Evolutionary conservation across 2,888 invertebrate genomes (phyloP).

Genomic region (Ormyrus labotus): DNA sequence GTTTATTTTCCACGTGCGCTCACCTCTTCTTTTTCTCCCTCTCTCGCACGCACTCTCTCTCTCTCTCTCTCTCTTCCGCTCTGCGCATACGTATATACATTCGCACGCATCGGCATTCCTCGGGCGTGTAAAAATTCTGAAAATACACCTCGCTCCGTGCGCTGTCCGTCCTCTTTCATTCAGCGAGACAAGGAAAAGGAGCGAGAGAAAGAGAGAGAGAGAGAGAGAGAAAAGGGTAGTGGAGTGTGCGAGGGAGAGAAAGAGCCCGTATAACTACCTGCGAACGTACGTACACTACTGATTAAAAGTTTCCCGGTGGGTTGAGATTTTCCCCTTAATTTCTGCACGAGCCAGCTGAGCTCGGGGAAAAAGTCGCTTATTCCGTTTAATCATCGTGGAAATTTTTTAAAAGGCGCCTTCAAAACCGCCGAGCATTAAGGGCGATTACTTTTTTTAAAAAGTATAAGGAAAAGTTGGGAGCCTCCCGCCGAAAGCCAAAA

Average conservation of each 20-base stretch:
- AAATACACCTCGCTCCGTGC: slow-evolving; percentile 18
- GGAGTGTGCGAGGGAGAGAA: slow-evolving; percentile 5
- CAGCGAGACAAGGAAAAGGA: slow-evolving; percentile 26
- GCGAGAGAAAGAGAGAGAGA: not conserved
- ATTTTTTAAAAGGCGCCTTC: not conserved
- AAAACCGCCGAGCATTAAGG: no score
- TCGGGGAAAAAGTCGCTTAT: slow-evolving; percentile 18
- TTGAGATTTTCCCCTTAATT: slow-evolving; percentile 29
- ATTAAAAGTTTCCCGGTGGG: slow-evolving; percentile 41
- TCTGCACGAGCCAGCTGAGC: not conserved
- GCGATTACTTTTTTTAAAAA: no score
- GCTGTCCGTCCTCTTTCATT: slow-evolving; percentile 27
- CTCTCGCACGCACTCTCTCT: not conserved
- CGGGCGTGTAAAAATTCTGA: slow-evolving; percentile 29
- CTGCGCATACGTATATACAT: not conserved
- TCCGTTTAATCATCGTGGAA: slow-evolving; percentile 24
- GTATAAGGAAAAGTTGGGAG: no score
- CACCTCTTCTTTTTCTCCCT: not conserved
- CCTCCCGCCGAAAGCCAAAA: no score
- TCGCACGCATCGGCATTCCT: slow-evolving; percentile 35
- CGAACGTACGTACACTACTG: slow-evolving; percentile 23
- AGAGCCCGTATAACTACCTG: not conserved
- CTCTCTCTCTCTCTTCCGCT: not conserved
- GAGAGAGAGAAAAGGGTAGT: not conserved
- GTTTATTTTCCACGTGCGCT: slow-evolving; percentile 21